Base-by-base conservation (phyloP, 2,113 vertebrate genomes). In the Perca fluviatilis region DNA sequence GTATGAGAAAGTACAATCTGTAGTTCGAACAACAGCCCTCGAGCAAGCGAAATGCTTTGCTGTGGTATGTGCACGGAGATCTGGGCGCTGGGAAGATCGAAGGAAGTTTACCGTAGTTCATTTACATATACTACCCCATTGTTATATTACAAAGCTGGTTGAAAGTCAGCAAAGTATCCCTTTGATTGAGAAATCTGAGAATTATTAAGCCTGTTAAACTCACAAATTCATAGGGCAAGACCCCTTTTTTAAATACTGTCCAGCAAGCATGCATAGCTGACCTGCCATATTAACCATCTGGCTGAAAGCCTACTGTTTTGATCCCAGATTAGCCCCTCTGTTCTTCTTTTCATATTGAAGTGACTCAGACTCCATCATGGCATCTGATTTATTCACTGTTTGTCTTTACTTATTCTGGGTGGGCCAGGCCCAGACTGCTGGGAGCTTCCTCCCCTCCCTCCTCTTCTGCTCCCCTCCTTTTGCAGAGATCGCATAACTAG, bases 341-440 rank as follows among this genome's bases (percentile, higher is more conserved):
- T 71, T 69, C 62, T 27, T 82, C 67, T 19, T 25, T 56, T 78
- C 77, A 25, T 63, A 76, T 57, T 76, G 46, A 74, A 50, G 51
- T 60, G 33, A 71, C 69, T 76, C 78, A 33, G 74, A 60, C 74
- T 46, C 40, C 67, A 43, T 74, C 51, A 27, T 6, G 47, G 25
- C 77, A 77, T 58, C 79, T 87, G 86, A 94, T 94, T 94, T 88
- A 84, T 86, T 84, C n/a, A 53, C 71, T 80, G 80, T 91, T 93
- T 90, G 87, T 87, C 70, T 88, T 87, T 50, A 78, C 89, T 84
- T 93, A 84, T 91, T 88, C 78, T 69, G 79, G 64, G 82, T 74
- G 56, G 51, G 56, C 50, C 0, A 15, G 74, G 46, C 40, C 46
- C 53, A 63, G 72, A 67, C 47, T 60, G 60, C 62, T 66, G 73